phyloP scores from a whole-genome alignment of 2,797 vertebrate species.

The Manis javanica region DNA sequence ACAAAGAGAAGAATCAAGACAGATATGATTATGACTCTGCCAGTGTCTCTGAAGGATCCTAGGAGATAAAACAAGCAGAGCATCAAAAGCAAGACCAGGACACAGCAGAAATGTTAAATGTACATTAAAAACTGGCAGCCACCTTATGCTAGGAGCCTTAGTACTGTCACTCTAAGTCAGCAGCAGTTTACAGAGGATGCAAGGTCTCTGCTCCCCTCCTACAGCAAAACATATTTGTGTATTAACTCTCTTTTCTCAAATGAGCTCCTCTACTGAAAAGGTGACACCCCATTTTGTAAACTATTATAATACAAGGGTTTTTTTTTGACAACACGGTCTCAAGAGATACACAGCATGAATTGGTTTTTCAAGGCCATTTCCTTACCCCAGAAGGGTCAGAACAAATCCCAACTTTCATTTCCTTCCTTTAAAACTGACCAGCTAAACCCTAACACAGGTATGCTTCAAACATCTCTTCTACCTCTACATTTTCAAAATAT shows the following conservation, averaged over 20 bases:
- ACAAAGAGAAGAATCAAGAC: conserved; percentile 48
- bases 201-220: background rate
- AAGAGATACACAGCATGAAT: background rate
- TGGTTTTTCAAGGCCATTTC: conserved; percentile 2
- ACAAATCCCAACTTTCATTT: conserved; percentile 25
- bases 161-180: background rate
- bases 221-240: conserved; percentile 16
- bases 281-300: conserved; percentile 4
- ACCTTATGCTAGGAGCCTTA: background rate
- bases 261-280: conserved; percentile 37
- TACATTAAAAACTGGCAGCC: background rate
- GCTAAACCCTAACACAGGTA: conserved; percentile 20
- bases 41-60: conserved; percentile 34
- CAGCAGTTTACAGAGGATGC: background rate
- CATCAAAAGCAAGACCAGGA: background rate
- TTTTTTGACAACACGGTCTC: conserved; percentile 23
- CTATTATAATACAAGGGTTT: background rate
- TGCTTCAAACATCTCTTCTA: conserved; percentile 21
- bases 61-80: conserved; percentile 44
- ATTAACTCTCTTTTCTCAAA: background rate
- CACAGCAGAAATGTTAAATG: conserved; percentile 17
- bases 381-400: background rate
- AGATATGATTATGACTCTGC: conserved; percentile 19
- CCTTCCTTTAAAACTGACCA: conserved; percentile 56
- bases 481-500: conserved; percentile 6